Evolutionary conservation across 2,888 invertebrate genomes (phyloP).

Genomic region (Rhodophaea formosa): DNA sequence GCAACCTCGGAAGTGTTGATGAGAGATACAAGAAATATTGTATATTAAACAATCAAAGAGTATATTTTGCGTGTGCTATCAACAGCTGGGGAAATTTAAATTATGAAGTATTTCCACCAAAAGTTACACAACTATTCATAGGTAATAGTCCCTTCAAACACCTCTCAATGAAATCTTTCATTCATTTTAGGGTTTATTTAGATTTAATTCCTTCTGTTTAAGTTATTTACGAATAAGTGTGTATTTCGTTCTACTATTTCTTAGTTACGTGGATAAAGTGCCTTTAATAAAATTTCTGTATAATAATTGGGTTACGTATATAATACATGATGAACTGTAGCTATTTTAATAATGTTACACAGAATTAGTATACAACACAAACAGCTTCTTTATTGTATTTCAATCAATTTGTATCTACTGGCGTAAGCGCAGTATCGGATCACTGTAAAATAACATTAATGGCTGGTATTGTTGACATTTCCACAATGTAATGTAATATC

Average conservation of each 20-base stretch:
- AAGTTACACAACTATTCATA: background rate
- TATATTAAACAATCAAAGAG: background rate
- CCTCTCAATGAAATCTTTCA: constrained; percentile 26
- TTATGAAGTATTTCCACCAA: background rate
- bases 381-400: background rate
- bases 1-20: no score
- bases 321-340: constrained; percentile 6
- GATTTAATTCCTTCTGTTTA: constrained; percentile 32
- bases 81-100: background rate
- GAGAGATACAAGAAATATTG: no score
- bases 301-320: constrained; percentile 31
- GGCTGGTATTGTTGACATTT: background rate
- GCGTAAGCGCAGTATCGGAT: background rate
- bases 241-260: constrained; percentile 46
- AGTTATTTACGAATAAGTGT: constrained; percentile 42
- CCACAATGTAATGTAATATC: no score
- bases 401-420: background rate
- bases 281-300: constrained; percentile 46
- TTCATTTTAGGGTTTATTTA: constrained; percentile 33
- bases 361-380: background rate
- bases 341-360: background rate
- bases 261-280: constrained; percentile 53
- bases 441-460: background rate
- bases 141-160: constrained; percentile 26
- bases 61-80: background rate